Evolutionary conservation across 23 tunicate species (phyloP).

Genomic region (Botrylloides violaceus): DNA sequence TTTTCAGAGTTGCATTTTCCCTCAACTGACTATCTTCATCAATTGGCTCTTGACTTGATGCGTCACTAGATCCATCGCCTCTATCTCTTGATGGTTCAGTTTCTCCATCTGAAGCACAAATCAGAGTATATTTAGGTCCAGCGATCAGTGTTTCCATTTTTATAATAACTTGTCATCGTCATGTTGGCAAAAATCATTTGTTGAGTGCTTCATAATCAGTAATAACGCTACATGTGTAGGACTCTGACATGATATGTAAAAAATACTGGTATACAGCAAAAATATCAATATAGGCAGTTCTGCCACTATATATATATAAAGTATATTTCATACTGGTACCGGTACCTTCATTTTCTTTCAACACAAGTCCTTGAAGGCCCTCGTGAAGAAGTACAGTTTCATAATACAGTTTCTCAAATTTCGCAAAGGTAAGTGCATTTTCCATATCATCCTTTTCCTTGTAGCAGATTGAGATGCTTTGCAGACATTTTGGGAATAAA

Average conservation of each 20-base stretch:
- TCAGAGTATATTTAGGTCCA: no score
- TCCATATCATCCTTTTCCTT: constrained; percentile 22
- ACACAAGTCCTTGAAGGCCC: constrained; percentile 14
- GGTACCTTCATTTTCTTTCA: constrained; percentile 11
- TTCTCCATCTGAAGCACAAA: neutral
- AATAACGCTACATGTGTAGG: no score
- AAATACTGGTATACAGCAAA: no score
- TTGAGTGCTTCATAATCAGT: no score
- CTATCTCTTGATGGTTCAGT: constrained; percentile 18
- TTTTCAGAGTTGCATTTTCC: neutral
- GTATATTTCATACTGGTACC: neutral
- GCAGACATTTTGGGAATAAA: constrained; percentile 23
- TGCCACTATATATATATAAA: no score
- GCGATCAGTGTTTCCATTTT: no score
- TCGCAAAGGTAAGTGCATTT: constrained; percentile 10
- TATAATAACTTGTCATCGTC: no score
- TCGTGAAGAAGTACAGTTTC: constrained; percentile 25
- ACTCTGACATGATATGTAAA: no score
- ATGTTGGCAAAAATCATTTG: no score
- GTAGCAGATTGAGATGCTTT: constrained; percentile 13
- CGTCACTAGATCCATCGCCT: constrained; percentile 25
- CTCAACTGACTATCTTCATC: neutral
- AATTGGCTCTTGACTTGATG: neutral
- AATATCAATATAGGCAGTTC: no score
- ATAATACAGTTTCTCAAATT: constrained; percentile 24